Conservation (phyloP, 1,140 invertebrate species). For the Bombus soroeensis region DNA sequence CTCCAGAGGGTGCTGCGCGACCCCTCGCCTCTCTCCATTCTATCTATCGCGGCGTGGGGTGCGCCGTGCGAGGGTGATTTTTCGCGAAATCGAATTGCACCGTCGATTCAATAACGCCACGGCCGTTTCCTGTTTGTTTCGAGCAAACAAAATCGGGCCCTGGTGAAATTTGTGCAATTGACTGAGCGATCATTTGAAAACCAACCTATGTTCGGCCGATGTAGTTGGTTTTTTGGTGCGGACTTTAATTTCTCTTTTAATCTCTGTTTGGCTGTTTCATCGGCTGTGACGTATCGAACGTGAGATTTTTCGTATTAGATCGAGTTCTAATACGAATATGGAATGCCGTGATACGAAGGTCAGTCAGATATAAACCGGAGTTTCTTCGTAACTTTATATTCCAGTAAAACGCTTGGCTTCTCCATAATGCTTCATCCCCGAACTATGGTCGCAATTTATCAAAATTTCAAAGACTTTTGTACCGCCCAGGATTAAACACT, state of each 20-base stretch:
- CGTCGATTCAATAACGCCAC: background rate
- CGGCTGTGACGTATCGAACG: background rate
- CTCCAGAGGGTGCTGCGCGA: slow-evolving; percentile 31
- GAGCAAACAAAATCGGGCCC: background rate
- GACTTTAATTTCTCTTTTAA: background rate
- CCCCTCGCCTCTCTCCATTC: background rate
- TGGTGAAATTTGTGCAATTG: background rate
- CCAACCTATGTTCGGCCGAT: background rate
- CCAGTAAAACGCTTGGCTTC: too few species aligned
- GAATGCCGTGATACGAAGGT: too few species aligned
- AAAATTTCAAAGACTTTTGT: too few species aligned
- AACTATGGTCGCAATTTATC: too few species aligned
- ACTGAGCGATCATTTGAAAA: background rate
- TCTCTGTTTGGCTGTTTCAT: background rate
- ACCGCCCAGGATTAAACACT: too few species aligned
- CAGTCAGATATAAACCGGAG: too few species aligned
- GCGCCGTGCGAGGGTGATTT: background rate
- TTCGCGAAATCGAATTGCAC: slow-evolving; percentile 13
- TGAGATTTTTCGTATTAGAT: background rate
- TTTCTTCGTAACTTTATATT: too few species aligned
- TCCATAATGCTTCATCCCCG: too few species aligned
- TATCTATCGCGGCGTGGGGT: too few species aligned
- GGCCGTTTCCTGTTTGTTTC: background rate
- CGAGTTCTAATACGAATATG: too few species aligned
- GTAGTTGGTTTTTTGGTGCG: background rate